Percentiles rank a stretch among this genome's conserved stretches.
These are phyloP conservation scores for Osedax frankpressi DNA, from an alignment of 2,888 invertebrate species.

Conservation along the genomic window DNA sequence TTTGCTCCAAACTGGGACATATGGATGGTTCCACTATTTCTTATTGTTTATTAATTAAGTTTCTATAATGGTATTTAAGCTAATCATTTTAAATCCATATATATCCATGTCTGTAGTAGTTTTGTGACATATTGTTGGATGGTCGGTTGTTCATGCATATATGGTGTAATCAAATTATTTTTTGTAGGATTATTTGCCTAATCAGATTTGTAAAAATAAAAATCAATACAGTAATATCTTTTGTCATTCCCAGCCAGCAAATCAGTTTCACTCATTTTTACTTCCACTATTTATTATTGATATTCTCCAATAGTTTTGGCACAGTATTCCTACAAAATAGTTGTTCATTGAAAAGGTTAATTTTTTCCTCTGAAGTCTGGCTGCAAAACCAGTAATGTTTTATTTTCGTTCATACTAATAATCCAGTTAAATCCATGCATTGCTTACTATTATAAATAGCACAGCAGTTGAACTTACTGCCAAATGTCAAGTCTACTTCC, in stretches of 20 bases:
- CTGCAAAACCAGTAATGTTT: not conserved
- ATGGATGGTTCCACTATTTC: not conserved
- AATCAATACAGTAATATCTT: not conserved
- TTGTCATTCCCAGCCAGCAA: not conserved
- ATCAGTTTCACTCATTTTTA: not conserved
- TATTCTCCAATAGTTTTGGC: not conserved
- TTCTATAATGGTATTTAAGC: conserved; percentile 6
- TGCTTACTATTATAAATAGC: not conserved
- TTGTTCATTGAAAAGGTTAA: not conserved
- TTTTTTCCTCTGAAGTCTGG: conserved; percentile 2
- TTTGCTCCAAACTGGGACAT: not conserved
- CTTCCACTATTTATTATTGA: not conserved
- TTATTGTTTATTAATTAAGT: conserved; percentile 1
- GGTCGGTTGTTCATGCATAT: not conserved
- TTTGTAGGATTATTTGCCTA: not conserved
- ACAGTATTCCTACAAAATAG: not conserved
- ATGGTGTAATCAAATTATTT: not conserved
- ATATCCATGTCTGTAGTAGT: not conserved
- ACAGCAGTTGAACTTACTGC: not conserved
- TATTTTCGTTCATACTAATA: not conserved
- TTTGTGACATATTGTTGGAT: not conserved
- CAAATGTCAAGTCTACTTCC: not conserved
- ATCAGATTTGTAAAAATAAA: not conserved
- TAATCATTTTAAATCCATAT: not conserved
- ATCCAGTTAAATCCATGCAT: too few relatives aligned